A percentile compares a stretch with the other conserved stretches of the same genome.
Evolutionary conservation across 2,113 vertebrate genomes (phyloP).

Genomic region (Phylloscopus trochilus): DNA sequence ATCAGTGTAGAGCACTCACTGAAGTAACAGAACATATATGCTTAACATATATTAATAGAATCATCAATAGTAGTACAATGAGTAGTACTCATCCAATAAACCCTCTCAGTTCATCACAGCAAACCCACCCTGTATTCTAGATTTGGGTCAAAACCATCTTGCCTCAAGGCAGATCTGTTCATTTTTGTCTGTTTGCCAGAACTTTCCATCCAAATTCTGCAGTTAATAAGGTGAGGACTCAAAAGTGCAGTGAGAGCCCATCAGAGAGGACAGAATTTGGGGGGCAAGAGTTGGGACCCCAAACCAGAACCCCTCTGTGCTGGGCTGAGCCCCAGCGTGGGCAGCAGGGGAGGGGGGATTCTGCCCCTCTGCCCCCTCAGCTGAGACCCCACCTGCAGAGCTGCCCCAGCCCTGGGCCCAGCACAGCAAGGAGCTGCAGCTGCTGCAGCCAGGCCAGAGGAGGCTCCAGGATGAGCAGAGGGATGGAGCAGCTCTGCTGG

Average conservation of each 20-base stretch:
- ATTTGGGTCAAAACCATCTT: background rate
- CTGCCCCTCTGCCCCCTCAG: background rate
- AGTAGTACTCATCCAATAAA: background rate
- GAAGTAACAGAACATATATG: background rate
- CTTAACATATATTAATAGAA: background rate
- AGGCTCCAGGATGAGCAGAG: background rate
- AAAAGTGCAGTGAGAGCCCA: background rate
- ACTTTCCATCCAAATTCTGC: background rate
- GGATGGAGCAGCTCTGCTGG: too few species aligned
- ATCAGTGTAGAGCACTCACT: background rate
- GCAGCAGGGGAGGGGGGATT: background rate
- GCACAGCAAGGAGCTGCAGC: background rate
- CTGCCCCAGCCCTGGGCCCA: background rate
- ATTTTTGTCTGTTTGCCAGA: background rate
- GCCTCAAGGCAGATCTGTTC: accelerated
- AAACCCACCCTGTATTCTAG: background rate
- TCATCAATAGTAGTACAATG: background rate
- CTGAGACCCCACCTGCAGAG: background rate
- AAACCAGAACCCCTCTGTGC: background rate
- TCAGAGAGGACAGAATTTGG: background rate
- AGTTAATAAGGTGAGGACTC: background rate
- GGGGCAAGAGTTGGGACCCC: background rate
- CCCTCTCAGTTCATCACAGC: background rate
- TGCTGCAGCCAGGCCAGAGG: background rate
- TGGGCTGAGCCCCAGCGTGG: background rate